Evolutionary conservation across 2,113 vertebrate species (phyloP), one percentile per base, ranked within the genome.

Genomic region (Dendrocopos noguchii): DNA sequence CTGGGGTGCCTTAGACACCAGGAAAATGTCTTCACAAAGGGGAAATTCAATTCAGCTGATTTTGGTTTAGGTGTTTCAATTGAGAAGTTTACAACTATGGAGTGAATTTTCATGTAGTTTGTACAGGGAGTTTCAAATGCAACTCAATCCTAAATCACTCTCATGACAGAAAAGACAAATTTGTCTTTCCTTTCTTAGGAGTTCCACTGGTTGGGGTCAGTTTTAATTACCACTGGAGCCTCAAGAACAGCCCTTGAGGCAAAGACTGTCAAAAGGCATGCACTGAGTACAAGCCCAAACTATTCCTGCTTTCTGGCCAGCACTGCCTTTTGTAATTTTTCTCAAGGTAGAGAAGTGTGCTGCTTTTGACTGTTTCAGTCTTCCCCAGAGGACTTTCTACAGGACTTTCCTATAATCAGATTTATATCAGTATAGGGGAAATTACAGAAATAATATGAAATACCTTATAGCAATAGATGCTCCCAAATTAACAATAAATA

Each of bases 401-500:
- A 82, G 57, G 72, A 92, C 81, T 60, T 83, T 63, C 47, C 33
- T 87, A n/a, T 80, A 85, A 88, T 42, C 47, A 85, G 56, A 91
- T 89, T 93, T 91, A 87, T 85, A 67, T 84, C 60, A 59, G 52
- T 74, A 77, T 12, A 71, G 56, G 56, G 36, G 25, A 91, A 93
- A 85, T 67, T 87, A 74, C 29, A 61, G 60, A 80, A 77, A 91
- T 36, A 87, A 68, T 77, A 63, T 44, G 34, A 94, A 87, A 66
- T 24, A 77, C 44, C n/a, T 79, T 50, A 42, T 6, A 89, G 75
- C 31, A 85, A 89, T 70, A 80, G 57, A 87, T 79, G 50, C 22
- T 74, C 53, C 28, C 75, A 87, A 84, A 87, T 95, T 93, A 96
- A 57, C 89, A 89, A 77, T 74, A 87, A 84, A 85, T 93, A 94